Percentiles rank a stretch among this genome's conserved stretches.
These are phyloP conservation scores for Luidia sarsii DNA, from an alignment of 53 echinoderm and acorn worm species.

Conservation along the genomic window DNA sequence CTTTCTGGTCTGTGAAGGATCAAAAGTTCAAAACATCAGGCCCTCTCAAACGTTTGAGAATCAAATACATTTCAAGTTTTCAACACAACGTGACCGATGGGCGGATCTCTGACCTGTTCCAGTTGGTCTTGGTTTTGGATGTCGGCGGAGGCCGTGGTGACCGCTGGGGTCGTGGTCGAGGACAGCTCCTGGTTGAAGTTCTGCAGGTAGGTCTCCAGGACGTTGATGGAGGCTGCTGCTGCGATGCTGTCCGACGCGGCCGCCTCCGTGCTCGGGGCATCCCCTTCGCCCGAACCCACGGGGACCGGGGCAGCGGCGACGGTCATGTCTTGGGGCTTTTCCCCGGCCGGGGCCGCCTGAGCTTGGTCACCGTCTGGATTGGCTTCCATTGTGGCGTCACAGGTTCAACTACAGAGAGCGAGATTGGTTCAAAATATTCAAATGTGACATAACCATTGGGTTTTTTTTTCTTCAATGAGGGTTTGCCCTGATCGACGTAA, in stretches of 20 bases:
- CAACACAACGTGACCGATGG: no score
- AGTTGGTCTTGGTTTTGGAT: slow-evolving; percentile 29
- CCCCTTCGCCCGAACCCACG: slow-evolving; percentile 9
- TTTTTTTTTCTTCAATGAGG: no score
- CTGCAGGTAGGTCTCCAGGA: slow-evolving; percentile 93
- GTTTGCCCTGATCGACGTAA: no score
- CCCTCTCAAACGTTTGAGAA: no score
- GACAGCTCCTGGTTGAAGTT: slow-evolving; percentile 96
- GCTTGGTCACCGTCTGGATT: slow-evolving; percentile 16
- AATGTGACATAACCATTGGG: no score
- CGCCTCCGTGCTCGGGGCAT: neutral
- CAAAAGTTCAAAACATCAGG: no score
- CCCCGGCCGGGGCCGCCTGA: slow-evolving; percentile 13
- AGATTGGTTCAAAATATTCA: neutral
- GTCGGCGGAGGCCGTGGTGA: slow-evolving; percentile 24
- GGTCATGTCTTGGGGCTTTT: neutral
- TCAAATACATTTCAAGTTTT: no score
- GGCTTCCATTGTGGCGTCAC: slow-evolving; percentile 25
- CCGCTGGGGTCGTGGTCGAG: slow-evolving; percentile 59
- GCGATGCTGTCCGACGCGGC: slow-evolving; percentile 62
- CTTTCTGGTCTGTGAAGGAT: no score
- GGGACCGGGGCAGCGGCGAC: neutral
- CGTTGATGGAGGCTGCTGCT: slow-evolving; percentile 80
- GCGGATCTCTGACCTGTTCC: no score
- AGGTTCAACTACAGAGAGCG: neutral